Evolutionary conservation across 2,113 vertebrate genomes (phyloP).

Genomic region (Chaenogobius annularis): DNA sequence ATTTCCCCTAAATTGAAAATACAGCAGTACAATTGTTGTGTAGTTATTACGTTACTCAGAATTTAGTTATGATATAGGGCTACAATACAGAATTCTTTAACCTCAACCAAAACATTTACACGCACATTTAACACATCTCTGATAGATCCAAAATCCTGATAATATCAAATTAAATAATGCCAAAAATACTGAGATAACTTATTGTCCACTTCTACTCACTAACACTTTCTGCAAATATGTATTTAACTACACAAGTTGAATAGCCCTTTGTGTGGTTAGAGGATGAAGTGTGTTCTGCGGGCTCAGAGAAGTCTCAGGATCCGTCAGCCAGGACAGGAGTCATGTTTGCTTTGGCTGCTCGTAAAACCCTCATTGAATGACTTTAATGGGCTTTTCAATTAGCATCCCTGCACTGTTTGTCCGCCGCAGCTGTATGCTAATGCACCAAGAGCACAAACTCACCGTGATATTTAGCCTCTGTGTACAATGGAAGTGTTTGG

Average conservation of each 20-base stretch:
- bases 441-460: conserved; percentile 30
- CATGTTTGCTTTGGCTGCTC: conserved; percentile 69
- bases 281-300: background rate
- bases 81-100: too few species aligned
- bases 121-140: too few species aligned
- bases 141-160: too few species aligned
- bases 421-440: conserved; percentile 71
- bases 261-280: background rate
- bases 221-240: background rate
- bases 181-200: too few species aligned
- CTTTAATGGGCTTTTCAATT: conserved; percentile 68
- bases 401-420: conserved; percentile 65
- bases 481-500: conserved; percentile 66
- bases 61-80: background rate
- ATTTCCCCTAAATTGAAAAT: too few species aligned
- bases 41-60: background rate
- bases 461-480: conserved; percentile 25
- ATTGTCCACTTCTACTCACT: background rate
- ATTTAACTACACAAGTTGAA: background rate
- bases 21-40: background rate
- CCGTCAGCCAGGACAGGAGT: conserved; percentile 59
- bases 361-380: conserved; percentile 66
- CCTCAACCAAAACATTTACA: too few species aligned
- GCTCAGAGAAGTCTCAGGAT: conserved; percentile 14
- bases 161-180: too few species aligned